Percentiles rank a stretch among this genome's conserved stretches.
Evolutionary conservation across 2,113 vertebrate genomes (phyloP).

Genomic region (Ceratotherium simum): DNA sequence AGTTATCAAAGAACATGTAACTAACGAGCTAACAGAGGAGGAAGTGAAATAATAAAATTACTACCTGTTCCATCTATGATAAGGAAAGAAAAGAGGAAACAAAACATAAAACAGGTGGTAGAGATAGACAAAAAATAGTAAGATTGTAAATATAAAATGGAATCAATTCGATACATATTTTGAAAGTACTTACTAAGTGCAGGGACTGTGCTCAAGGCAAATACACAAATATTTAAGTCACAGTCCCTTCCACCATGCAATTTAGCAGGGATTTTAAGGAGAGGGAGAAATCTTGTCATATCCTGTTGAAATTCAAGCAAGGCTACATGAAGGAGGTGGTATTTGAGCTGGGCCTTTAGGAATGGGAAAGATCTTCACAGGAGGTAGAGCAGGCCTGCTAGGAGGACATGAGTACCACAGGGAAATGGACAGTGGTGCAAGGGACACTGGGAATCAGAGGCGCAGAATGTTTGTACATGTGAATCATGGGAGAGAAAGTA

Average conservation of each 20-base stretch:
- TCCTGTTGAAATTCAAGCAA: background rate
- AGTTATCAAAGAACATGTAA: background rate
- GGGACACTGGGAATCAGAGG: background rate
- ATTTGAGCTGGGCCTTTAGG: background rate
- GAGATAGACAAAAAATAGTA: background rate
- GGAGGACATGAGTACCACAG: background rate
- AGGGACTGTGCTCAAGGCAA: background rate
- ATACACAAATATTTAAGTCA: background rate
- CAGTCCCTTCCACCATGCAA: background rate
- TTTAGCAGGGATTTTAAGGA: background rate
- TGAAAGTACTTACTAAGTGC: background rate
- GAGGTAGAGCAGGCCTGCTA: background rate
- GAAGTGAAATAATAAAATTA: background rate
- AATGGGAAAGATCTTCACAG: background rate
- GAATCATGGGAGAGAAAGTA: background rate
- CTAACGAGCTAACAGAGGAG: background rate
- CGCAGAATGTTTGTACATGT: background rate
- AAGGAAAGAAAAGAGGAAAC: background rate
- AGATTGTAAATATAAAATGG: background rate
- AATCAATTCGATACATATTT: background rate
- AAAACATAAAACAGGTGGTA: background rate
- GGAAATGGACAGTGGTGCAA: background rate
- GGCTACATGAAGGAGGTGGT: background rate
- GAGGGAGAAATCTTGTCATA: background rate
- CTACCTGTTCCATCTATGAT: background rate